Evolutionary conservation across 1,140 invertebrate genomes (phyloP).

Genomic region (Aphis craccivora): DNA sequence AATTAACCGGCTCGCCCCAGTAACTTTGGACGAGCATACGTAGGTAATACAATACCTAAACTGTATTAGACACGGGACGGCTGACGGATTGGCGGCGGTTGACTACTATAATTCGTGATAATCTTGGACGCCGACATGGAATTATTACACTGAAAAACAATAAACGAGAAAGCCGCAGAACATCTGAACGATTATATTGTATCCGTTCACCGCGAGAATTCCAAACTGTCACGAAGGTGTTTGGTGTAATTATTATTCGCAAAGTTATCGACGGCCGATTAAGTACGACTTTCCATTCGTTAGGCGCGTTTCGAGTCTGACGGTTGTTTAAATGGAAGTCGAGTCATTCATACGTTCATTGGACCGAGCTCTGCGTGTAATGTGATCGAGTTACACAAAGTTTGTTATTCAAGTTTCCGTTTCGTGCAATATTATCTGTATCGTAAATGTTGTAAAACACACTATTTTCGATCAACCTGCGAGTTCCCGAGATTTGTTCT

Average conservation of each 20-base stretch:
- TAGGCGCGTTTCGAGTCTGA: not conserved
- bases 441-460: not conserved
- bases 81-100: not conserved
- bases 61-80: not conserved
- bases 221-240: not conserved
- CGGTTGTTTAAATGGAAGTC: not conserved
- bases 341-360: not conserved
- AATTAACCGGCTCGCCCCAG: not conserved
- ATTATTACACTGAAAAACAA: not conserved
- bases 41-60: not conserved
- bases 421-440: not conserved
- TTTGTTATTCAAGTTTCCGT: not conserved
- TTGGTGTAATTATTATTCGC: not conserved
- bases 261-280: not conserved
- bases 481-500: not conserved
- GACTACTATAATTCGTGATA: not conserved
- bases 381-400: not conserved
- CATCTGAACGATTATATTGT: not conserved
- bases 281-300: not conserved
- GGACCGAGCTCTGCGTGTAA: not conserved
- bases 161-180: not conserved
- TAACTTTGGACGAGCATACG: not conserved
- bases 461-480: not conserved
- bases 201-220: not conserved
- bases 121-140: not conserved